Base-by-base conservation (phyloP, 2,888 invertebrate genomes). In the Cremastobaeus sp. region DNA sequence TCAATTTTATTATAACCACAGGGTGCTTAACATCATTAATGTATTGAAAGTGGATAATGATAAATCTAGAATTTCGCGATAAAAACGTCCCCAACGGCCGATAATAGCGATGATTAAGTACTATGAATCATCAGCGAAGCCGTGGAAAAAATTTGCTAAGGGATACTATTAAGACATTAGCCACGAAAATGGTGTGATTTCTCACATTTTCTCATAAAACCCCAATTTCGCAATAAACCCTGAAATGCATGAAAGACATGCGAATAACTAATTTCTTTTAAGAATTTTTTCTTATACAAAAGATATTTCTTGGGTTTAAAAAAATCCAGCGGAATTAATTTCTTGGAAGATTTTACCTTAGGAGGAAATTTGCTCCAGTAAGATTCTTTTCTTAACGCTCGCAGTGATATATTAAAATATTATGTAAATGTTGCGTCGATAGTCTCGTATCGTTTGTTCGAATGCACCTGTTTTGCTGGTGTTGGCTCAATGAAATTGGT, bases 401-500 rank as follows among this genome's bases (percentile, higher is more conserved):
- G 35, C 28, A 15, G 30, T 54, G 37, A 54, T 45, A 45, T 28
- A 41, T 52, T 35, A 43, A 43, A 47, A 52, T 50, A 62, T 41
- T 50, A 43, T 43, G 50, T 15, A 57, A 57, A 48, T 39, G 14
- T 37, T 41, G 34, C 35, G 17, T 59, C 59, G 34, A 57, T 55
- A 20, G 18, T 43, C 50, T 8, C 15, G 18, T 41, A 55, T 47
- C 43, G 59, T 65, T 54, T 59, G 30, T 47, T 59, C 28, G 34
- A 55, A 41, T 55, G 48, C 39, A 34, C 21, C 47, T 37, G 43
- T 64, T 62, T 55, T 45, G 47, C 50, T 32, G 45, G 17, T 39
- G 21, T 30, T 32, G 18, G 25, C 30, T 37, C 62, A 57, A 71
- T 47, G 43, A 50, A 68, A 54, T 68, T 62, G 37, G 62, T 57